Evolutionary conservation across 2,888 invertebrate species (phyloP).

Genomic region (Aleiodes leptofemur): DNA sequence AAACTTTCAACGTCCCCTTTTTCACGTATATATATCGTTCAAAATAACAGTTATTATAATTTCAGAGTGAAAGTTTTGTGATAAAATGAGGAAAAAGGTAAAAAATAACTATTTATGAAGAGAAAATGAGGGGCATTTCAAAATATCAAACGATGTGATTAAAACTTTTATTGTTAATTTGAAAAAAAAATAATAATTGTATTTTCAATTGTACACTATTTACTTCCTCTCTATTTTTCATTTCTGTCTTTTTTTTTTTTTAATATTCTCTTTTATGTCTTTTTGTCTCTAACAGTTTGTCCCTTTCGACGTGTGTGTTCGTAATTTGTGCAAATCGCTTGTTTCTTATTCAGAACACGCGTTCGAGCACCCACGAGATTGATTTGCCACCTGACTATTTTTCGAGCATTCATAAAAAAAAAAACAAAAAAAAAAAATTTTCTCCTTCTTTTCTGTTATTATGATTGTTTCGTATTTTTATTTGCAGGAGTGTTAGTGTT

Average conservation of each 20-base stretch:
- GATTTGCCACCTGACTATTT: constrained; percentile 60
- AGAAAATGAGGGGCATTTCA: too few species aligned
- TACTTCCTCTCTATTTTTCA: background rate
- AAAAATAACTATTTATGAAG: too few species aligned
- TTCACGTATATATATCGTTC: background rate
- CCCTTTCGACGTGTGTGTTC: constrained; percentile 21
- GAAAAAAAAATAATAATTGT: too few species aligned
- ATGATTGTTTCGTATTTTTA: constrained; percentile 18
- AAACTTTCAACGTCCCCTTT: constrained; percentile 15
- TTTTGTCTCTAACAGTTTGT: background rate
- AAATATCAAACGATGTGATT: too few species aligned
- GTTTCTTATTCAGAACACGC: constrained; percentile 67
- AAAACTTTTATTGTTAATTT: too few species aligned
- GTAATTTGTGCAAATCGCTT: constrained; percentile 64
- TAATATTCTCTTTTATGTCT: constrained; percentile 2
- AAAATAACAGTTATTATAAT: constrained; percentile 9
- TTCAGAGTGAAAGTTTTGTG: constrained; percentile 3
- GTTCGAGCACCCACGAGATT: constrained; percentile 55
- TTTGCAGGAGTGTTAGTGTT: constrained; percentile 58
- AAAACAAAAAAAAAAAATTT: background rate
- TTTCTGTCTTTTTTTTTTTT: background rate
- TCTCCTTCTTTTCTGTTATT: constrained; percentile 2
- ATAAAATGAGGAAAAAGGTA: background rate
- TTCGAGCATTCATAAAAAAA: background rate
- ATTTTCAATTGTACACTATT: background rate